Percentiles rank a stretch among this genome's conserved stretches.
phyloP scores from a whole-genome alignment of 2,113 vertebrate species.

The Poecile atricapillus region DNA sequence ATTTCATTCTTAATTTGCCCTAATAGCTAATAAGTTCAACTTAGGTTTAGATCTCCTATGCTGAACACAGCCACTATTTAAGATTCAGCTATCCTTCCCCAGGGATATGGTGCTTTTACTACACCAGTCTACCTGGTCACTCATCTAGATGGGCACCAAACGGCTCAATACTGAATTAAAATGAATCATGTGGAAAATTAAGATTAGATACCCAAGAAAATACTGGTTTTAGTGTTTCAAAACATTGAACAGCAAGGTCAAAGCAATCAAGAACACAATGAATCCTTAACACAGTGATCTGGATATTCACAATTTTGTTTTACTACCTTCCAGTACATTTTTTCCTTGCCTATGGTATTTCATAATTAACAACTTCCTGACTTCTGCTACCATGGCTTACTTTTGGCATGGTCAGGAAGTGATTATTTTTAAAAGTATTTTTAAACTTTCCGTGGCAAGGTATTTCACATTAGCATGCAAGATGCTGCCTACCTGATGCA shows the following conservation, averaged over 20 bases:
- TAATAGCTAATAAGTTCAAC: neutral
- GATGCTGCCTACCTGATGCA: conserved; percentile 81
- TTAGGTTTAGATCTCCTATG: neutral
- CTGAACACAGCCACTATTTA: neutral
- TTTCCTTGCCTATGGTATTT: neutral
- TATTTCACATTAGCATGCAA: neutral
- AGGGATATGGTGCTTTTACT: neutral
- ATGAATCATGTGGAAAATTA: fast-evolving
- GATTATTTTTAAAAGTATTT: neutral
- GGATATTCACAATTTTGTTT: neutral
- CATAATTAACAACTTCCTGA: neutral
- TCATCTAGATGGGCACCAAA: neutral
- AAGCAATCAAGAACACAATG: neutral
- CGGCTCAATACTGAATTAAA: neutral
- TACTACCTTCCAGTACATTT: neutral
- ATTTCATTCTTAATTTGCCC: neutral
- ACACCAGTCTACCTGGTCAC: neutral
- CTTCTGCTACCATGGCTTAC: neutral
- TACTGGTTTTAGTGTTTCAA: neutral
- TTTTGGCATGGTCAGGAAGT: neutral
- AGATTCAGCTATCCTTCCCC: neutral
- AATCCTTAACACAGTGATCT: neutral
- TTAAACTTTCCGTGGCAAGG: neutral
- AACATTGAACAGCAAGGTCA: neutral
- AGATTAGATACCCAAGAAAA: neutral